Evolutionary conservation across 2,113 vertebrate species (phyloP), one percentile per base, ranked within the genome.

Genomic region (Apteryx mantelli): DNA sequence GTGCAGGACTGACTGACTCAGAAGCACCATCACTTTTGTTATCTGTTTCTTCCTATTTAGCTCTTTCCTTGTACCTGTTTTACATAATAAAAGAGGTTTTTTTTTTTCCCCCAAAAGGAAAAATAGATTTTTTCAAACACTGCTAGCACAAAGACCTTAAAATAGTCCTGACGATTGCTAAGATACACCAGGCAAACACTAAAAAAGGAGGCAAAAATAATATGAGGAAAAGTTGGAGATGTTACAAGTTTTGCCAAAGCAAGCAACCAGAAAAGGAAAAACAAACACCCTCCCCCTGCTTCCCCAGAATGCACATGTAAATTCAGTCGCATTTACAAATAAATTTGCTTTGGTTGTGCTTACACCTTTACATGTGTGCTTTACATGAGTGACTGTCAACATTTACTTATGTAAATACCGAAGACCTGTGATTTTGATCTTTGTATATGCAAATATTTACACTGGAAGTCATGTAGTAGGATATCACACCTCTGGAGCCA

Each of bases 391-490:
- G 84, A 93, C 86, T 95, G 95, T 97, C 94, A 97, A 97, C 95
- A 95, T 97, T 97, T 95, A 95, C 95, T 97, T 91, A 95, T 71
- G 89, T 83, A 97, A 96, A 96, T 96, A 88, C 63, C 1, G 1
- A 88, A 94, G 91, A 94, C 79, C 85, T 5, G 10, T 91, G 91
- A 96, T 97, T 97, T 95, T 94, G 89, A 88, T 96, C 93, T 95
- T 88, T 95, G 76, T 93, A 91, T 95, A 93, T 88, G 91, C 94
- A 97, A 97, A 96, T 95, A 95, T 97, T 95, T 93, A 95, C 91
- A 68, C 68, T 93, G 82, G 73, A 95, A 90, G 76, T 79, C 91
- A 81, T 93, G 42, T 56, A 88, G 85, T 84, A 90, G 91, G 73
- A 91, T 91, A 89, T 94, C 76, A 86, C 89, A 94, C 87, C 91